phyloP scores from a whole-genome alignment of 2,888 invertebrate genomes.

The Pilophorus perplexus region DNA sequence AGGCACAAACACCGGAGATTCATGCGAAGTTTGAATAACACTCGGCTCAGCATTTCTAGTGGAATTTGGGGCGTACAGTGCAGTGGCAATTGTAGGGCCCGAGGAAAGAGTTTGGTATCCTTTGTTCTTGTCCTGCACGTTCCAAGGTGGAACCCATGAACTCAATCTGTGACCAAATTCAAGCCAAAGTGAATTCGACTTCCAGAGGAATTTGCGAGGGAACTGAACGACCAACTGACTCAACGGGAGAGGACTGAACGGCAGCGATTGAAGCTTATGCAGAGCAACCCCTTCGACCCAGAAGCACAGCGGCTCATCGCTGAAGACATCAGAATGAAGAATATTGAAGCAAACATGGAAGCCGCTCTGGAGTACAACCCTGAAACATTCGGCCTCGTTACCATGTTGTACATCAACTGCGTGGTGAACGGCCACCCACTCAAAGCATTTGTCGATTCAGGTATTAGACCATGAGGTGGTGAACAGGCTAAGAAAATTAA shows the following conservation, averaged over 20 bases:
- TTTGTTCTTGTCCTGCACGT: too few species aligned
- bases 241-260: conserved; percentile 79
- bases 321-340: conserved; percentile 91
- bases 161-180: too few species aligned
- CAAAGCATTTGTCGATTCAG: conserved; percentile 98
- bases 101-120: too few species aligned
- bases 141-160: too few species aligned
- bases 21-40: too few species aligned
- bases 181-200: too few species aligned
- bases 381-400: conserved; percentile 95
- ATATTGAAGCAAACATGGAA: conserved; percentile 97
- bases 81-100: too few species aligned
- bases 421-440: conserved; percentile 94
- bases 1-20: too few species aligned
- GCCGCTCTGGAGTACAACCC: conserved; percentile 98
- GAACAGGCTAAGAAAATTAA: too few species aligned
- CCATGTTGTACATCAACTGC: conserved; percentile 96
- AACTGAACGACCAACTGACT: conserved; percentile 77
- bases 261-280: conserved; percentile 81
- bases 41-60: too few species aligned
- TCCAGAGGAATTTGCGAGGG: conserved; percentile 72
- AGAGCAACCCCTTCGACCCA: conserved; percentile 92
- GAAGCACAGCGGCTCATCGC: conserved; percentile 93
- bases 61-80: too few species aligned
- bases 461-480: too few species aligned